Percentiles rank a stretch among this genome's conserved stretches.
These are phyloP conservation scores for Arvicanthis niloticus DNA, from an alignment of 2,113 vertebrate genomes.

Conservation along the genomic window DNA sequence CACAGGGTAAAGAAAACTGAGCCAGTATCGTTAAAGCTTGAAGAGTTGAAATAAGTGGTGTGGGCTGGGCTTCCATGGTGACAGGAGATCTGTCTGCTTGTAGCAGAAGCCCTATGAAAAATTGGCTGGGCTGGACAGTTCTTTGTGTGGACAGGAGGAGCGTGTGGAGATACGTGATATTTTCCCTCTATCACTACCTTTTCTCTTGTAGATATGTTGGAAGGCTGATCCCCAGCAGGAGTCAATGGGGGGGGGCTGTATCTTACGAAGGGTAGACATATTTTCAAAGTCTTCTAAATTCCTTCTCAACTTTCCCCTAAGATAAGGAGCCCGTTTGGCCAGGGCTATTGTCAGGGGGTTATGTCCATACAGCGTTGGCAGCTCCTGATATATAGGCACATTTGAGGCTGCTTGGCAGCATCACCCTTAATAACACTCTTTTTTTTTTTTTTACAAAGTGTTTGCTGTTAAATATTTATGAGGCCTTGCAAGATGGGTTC, in stretches of 20 bases:
- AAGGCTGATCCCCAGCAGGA: constrained; percentile 9
- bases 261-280: constrained; percentile 44
- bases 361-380: constrained; percentile 60
- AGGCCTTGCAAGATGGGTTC: constrained; percentile 64
- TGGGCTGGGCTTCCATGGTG: constrained; percentile 69
- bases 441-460: constrained; percentile 85
- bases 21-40: constrained; percentile 55
- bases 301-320: not conserved
- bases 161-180: not conserved
- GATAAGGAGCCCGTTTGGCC: constrained; percentile 67
- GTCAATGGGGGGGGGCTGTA: not conserved
- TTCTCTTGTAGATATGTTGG: constrained; percentile 49
- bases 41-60: constrained; percentile 82
- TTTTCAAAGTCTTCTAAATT: constrained; percentile 46
- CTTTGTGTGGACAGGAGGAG: not conserved
- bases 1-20: constrained; percentile 72
- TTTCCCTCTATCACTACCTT: constrained; percentile 57
- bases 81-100: constrained; percentile 82
- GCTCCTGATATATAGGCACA: constrained; percentile 78
- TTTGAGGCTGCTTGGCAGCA: constrained; percentile 78
- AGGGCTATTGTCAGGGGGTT: constrained; percentile 59
- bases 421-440: constrained; percentile 84
- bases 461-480: constrained; percentile 87
- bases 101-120: constrained; percentile 57
- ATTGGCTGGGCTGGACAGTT: not conserved